These are phyloP conservation scores for Aurelia coerulea DNA, from an alignment of 30 jellyfish, hydroid and myxozoan species.

Conservation along the genomic window DNA sequence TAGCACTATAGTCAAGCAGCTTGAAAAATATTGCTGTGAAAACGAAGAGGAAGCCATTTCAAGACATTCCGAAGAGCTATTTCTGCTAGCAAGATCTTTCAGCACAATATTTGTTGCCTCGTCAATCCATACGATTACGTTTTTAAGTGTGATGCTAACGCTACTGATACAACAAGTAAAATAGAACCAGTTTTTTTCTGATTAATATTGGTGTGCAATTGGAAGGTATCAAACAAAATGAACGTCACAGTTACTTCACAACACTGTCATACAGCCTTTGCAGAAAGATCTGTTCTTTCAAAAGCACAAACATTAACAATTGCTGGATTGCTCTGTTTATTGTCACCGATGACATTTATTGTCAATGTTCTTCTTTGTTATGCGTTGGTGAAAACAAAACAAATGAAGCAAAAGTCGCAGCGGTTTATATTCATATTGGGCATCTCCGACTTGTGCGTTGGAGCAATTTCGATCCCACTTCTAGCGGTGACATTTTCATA, in stretches of 20 bases:
- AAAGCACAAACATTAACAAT: conserved; percentile 14
- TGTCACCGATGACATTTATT: conserved; percentile 7
- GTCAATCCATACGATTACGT: no score
- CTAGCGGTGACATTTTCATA: conserved; percentile 4
- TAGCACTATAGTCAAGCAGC: no score
- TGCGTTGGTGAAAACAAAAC: conserved; percentile 40
- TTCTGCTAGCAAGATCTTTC: no score
- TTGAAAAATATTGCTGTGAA: no score
- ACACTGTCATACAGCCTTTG: conserved; percentile 23
- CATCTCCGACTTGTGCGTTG: conserved; percentile 43
- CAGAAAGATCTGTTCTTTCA: conserved; percentile 26
- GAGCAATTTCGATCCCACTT: conserved; percentile 33
- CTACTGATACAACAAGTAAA: no score
- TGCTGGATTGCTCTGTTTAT: neutral
- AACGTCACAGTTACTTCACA: neutral
- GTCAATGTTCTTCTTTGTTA: conserved; percentile 13
- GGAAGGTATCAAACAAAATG: neutral
- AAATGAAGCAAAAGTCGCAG: conserved; percentile 27
- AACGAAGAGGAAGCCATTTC: no score
- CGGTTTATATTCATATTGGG: conserved; percentile 38
- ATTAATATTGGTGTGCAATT: no score
- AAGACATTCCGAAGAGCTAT: no score
- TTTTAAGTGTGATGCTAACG: no score
- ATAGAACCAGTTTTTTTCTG: no score
- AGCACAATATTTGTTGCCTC: no score